A percentile compares a stretch with the other conserved stretches of the same genome.
Conservation (phyloP, 2,888 invertebrate species). For the Agrochola lychnidis region DNA sequence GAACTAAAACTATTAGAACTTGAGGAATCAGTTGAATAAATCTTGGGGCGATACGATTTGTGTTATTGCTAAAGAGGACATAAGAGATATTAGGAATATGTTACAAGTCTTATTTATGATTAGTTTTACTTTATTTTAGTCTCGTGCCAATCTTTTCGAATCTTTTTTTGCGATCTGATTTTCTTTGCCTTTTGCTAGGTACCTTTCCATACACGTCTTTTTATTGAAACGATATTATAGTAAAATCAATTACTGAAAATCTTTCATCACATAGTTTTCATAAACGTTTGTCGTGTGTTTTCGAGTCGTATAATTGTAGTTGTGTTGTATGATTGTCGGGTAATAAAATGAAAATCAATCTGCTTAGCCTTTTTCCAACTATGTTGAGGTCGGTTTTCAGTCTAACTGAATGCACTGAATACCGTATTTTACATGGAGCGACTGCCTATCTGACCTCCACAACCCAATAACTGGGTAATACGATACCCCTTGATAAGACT, state of each 20-base stretch:
- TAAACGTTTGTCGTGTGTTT: neutral
- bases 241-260: neutral
- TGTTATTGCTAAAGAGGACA: neutral
- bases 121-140: neutral
- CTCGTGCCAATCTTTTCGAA: neutral
- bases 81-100: neutral
- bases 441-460: no score
- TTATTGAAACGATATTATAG: neutral
- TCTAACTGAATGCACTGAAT: no score
- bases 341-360: no score
- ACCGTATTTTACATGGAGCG: no score
- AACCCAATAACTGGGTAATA: no score
- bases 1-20: slow-evolving; percentile 33
- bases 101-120: neutral
- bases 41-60: slow-evolving; percentile 10
- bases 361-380: no score
- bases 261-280: neutral
- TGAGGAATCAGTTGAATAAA: slow-evolving; percentile 13
- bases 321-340: no score
- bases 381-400: no score
- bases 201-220: neutral
- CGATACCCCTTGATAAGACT: no score
- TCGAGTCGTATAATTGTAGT: no score
- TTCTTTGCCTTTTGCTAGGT: neutral
- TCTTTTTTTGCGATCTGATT: neutral